A percentile compares a stretch with the other conserved stretches of the same genome.
Conservation (phyloP, 2,113 vertebrate genomes). For the Aptenodytes patagonicus region DNA sequence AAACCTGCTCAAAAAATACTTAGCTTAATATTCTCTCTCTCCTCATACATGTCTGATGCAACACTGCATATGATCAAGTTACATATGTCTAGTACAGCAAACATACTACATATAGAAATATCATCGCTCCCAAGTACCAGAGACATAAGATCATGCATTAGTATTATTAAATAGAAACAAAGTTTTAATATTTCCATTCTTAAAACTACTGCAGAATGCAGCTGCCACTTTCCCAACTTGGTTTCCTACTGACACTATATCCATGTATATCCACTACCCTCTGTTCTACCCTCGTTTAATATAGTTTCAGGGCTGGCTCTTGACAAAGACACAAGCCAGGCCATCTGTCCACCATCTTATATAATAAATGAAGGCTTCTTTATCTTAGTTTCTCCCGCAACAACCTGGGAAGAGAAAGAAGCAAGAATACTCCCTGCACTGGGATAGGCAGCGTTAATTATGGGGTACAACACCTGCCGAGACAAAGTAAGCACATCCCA, state of each 20-base stretch:
- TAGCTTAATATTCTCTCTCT: background rate
- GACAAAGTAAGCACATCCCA: background rate
- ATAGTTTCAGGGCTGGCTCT: background rate
- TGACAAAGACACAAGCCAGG: background rate
- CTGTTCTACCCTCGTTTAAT: background rate
- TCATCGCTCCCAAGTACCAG: background rate
- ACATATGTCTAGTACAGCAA: background rate
- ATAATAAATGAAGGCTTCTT: background rate
- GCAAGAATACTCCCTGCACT: background rate
- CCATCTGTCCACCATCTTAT: background rate
- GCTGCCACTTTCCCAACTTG: background rate
- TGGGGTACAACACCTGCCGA: background rate
- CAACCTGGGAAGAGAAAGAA: background rate
- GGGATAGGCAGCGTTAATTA: background rate
- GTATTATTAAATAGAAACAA: background rate
- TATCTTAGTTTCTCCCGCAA: background rate
- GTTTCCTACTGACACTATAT: background rate
- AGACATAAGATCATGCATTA: background rate
- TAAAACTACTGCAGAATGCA: background rate
- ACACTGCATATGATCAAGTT: background rate
- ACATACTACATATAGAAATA: background rate
- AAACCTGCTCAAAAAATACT: background rate
- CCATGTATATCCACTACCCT: background rate
- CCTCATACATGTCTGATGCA: background rate
- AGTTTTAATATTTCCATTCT: background rate